A percentile compares a stretch with the other conserved stretches of the same genome.
phyloP scores from a whole-genome alignment of 2,797 vertebrate genomes.

The Cyclopterus lumpus region DNA sequence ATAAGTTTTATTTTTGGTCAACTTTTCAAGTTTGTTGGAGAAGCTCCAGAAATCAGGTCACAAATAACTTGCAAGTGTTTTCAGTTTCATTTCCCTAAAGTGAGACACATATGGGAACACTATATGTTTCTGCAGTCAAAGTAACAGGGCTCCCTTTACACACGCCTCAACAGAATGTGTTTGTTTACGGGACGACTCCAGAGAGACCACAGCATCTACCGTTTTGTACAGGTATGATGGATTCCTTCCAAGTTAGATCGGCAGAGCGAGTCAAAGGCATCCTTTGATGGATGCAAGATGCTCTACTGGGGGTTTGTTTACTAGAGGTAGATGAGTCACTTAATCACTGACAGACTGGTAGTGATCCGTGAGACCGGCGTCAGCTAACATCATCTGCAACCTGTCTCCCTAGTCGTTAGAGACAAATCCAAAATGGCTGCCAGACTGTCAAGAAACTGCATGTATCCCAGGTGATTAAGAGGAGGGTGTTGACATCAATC shows the following conservation, averaged over 20 bases:
- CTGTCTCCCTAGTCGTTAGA: conserved; percentile 77
- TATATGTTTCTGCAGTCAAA: conserved; percentile 30
- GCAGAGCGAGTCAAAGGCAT: conserved; percentile 60
- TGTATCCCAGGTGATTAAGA: conserved; percentile 75
- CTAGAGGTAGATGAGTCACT: conserved; percentile 78
- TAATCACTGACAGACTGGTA: conserved; percentile 78
- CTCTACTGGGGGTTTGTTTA: conserved; percentile 75
- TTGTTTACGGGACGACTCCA: conserved; percentile 69
- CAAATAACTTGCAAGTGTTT: conserved; percentile 50
- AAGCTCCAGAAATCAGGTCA: conserved; percentile 53
- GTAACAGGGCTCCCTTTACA: conserved; percentile 26
- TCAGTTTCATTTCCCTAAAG: conserved; percentile 47
- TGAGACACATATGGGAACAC: conserved; percentile 50
- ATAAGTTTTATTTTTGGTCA: neutral
- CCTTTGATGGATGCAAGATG: conserved; percentile 78
- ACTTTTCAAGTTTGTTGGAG: conserved; percentile 30
- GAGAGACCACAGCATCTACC: conserved; percentile 49
- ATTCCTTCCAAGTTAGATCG: conserved; percentile 75
- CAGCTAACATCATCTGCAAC: conserved; percentile 76
- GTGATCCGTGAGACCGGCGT: conserved; percentile 71
- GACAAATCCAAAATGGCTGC: conserved; percentile 78
- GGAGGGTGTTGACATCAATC: conserved; percentile 70
- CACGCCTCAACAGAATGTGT: conserved; percentile 51
- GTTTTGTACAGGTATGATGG: conserved; percentile 71
- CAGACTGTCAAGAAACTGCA: conserved; percentile 62